phyloP scores from a whole-genome alignment of 2,113 vertebrate species.

The Misgurnus mizolepis region DNA sequence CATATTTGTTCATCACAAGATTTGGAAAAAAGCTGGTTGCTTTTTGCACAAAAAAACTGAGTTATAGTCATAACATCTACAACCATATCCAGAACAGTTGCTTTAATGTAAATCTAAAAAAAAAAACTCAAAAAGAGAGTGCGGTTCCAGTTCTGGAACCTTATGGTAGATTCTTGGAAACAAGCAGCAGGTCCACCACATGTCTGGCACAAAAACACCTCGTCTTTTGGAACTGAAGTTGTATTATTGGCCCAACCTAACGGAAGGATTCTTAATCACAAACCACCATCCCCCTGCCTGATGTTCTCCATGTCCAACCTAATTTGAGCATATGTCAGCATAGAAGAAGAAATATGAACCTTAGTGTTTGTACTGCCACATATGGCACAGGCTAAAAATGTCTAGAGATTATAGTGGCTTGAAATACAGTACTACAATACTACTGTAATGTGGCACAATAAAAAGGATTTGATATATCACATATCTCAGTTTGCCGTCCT shows the following conservation, averaged over 20 bases:
- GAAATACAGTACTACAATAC: not conserved
- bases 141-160: not conserved
- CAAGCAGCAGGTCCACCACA: slow-evolving; percentile 19
- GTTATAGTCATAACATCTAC: not conserved
- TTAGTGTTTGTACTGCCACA: not conserved
- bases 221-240: slow-evolving; percentile 10
- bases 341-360: slow-evolving; percentile 7
- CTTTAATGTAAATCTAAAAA: not conserved
- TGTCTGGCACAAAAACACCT: slow-evolving; percentile 26
- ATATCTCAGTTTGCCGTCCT: slow-evolving; percentile 14
- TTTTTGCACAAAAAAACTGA: not conserved
- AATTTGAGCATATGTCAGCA: slow-evolving; percentile 19
- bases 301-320: slow-evolving; percentile 31
- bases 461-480: not conserved
- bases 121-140: not conserved
- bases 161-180: slow-evolving; percentile 22
- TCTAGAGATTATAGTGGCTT: not conserved
- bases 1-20: not conserved
- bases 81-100: not conserved
- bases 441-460: not conserved
- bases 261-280: slow-evolving; percentile 19
- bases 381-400: not conserved
- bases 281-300: slow-evolving; percentile 7
- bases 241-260: slow-evolving; percentile 17
- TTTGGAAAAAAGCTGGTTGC: not conserved